Percentiles rank a stretch among this genome's conserved stretches.
These are phyloP conservation scores for Podiceps cristatus DNA, from an alignment of 2,113 vertebrate species.

Conservation along the genomic window DNA sequence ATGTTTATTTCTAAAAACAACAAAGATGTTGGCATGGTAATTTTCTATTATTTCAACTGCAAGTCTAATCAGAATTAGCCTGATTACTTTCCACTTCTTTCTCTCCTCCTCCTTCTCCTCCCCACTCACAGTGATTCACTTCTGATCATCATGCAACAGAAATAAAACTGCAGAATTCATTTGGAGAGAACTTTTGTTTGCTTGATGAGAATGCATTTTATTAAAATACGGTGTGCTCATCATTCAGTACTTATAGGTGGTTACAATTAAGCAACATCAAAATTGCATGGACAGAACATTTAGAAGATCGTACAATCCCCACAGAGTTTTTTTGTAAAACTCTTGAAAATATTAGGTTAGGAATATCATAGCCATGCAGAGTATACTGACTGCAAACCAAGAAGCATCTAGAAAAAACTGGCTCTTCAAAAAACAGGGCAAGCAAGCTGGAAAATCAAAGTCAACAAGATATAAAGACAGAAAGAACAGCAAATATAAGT, in stretches of 20 bases:
- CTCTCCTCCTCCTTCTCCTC: not conserved
- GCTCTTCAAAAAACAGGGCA: not conserved
- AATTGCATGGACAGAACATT: not conserved
- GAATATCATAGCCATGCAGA: not conserved
- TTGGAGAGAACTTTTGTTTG: not conserved
- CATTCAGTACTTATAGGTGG: not conserved
- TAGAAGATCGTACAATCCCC: not conserved
- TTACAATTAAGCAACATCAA: not conserved
- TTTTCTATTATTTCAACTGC: not conserved
- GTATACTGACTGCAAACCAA: not conserved
- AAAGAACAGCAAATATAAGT: not conserved
- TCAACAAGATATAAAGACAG: not conserved
- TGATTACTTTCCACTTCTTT: not conserved
- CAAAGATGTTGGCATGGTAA: not conserved
- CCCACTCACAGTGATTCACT: not conserved
- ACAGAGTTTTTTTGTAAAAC: accelerated
- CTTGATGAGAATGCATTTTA: not conserved
- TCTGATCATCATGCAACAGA: not conserved
- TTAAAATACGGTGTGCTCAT: not conserved
- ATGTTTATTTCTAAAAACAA: not conserved
- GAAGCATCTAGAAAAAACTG: not conserved
- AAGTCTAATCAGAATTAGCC: not conserved
- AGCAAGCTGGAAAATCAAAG: not conserved
- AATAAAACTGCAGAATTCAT: not conserved
- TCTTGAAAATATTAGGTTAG: not conserved